Evolutionary conservation across 2,113 vertebrate genomes (phyloP).

Genomic region (Otis tarda): DNA sequence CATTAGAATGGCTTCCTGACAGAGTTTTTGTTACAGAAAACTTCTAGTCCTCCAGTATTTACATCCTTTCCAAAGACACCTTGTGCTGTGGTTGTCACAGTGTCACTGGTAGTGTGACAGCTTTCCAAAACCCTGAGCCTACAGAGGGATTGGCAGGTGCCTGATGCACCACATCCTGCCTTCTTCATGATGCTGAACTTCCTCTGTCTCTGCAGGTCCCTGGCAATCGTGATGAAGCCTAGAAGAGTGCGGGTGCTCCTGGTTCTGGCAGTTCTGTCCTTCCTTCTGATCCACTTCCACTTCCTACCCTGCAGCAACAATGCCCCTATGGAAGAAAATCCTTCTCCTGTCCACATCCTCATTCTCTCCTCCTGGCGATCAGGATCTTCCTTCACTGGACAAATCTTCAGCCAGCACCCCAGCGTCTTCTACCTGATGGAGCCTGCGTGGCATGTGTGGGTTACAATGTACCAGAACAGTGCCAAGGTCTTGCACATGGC

Average conservation of each 20-base stretch:
- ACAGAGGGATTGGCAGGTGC: not conserved
- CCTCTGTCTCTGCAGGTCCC: not conserved
- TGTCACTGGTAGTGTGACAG: not conserved
- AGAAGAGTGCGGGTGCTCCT: not conserved
- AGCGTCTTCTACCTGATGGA: slow-evolving; percentile 97
- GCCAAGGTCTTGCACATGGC: slow-evolving; percentile 85
- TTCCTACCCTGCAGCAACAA: slow-evolving; percentile 63
- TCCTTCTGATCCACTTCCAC: slow-evolving; percentile 71
- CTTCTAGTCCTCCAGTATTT: not conserved
- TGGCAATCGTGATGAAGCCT: slow-evolving; percentile 19
- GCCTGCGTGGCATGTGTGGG: slow-evolving; percentile 93
- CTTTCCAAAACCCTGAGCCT: not conserved
- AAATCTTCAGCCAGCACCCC: slow-evolving; percentile 95
- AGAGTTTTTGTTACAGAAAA: not conserved
- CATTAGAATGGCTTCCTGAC: not conserved
- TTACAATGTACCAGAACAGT: slow-evolving; percentile 72
- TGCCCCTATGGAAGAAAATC: not conserved
- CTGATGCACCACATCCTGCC: not conserved
- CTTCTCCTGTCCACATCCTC: slow-evolving; percentile 83
- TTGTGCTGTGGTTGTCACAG: not conserved
- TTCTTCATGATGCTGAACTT: not conserved
- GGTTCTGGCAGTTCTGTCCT: slow-evolving; percentile 67
- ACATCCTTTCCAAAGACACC: not conserved
- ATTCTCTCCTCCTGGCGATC: slow-evolving; percentile 96
- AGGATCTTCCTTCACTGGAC: slow-evolving; percentile 93